These are phyloP conservation scores for Pica pica DNA, from an alignment of 2,113 vertebrate species.

Conservation along the genomic window DNA sequence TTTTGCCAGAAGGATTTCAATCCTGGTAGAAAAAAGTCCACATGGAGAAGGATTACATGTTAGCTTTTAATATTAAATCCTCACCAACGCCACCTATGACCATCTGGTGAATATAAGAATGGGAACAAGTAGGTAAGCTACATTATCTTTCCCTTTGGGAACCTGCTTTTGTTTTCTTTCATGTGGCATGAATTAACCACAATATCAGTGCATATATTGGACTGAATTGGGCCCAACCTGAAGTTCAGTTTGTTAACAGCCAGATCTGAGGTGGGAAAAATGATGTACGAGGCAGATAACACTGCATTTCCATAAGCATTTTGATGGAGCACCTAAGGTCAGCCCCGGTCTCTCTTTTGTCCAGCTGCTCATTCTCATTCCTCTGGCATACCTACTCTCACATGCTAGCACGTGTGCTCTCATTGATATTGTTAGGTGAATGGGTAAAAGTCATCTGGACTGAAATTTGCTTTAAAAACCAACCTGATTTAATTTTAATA, in stretches of 20 bases:
- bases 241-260: neutral
- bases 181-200: neutral
- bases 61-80: neutral
- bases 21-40: neutral
- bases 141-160: neutral
- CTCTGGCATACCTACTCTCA: neutral
- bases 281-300: fast-evolving
- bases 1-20: neutral
- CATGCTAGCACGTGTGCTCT: fast-evolving
- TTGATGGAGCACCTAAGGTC: neutral
- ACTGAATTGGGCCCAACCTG: neutral
- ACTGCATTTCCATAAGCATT: neutral
- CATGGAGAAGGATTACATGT: neutral
- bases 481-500: neutral
- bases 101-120: neutral
- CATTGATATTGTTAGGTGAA: neutral
- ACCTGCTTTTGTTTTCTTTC: neutral
- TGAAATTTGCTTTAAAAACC: neutral
- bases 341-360: neutral
- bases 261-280: neutral
- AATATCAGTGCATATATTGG: neutral
- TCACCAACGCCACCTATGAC: neutral
- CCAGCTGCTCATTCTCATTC: neutral
- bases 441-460: neutral
- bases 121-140: neutral